Evolutionary conservation across 2,113 vertebrate genomes (phyloP), one percentile per base, ranked within the genome.

Genomic region (Brachirus orientalis): DNA sequence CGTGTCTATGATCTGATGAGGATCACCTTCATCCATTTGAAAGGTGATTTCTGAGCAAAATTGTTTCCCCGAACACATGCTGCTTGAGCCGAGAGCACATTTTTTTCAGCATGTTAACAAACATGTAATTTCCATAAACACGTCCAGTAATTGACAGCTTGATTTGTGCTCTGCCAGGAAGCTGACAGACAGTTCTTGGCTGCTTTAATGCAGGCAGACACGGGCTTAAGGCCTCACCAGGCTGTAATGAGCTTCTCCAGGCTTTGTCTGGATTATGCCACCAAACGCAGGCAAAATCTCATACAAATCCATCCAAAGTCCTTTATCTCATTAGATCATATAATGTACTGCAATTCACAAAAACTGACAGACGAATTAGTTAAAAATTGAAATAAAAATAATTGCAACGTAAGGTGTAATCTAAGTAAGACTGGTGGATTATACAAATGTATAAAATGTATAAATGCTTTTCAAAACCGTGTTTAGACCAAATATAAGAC

Each of bases 101-200:
- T 92, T 93, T 28, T 90, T 89, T 89, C 92, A 88, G 91, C 88
- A 93, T 91, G 90, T 93, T 93, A 93, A 93, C 92, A 94, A 93
- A 92, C 92, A 92, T 93, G 89, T 93, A 90, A 94, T 93, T 93
- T 94, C 90, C 91, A 92, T 92, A 93, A 93, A 93, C 89, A 91
- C 87, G 85, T 90, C 79, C 85, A 84, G 89, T 91, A 92, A 93
- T 91, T 93, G 92, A 93, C 92, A 93, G 89, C 90, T 91, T 92
- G 90, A 94, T 92, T 92, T 89, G 87, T 88, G 90, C 85, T 91
- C 84, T 82, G 87, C 88, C 88, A 87, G 86, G 70, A 77, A 79
- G 85, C 90, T 89, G 89, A 91, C 86, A 89, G 88, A 84, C 87
- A 82, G 77, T 83, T 86, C 86, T 85, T 79, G 86, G 88, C 86